A percentile compares a stretch with the other conserved stretches of the same genome.
phyloP scores from a whole-genome alignment of 2,888 invertebrate genomes.

The Orthosia gothica region DNA sequence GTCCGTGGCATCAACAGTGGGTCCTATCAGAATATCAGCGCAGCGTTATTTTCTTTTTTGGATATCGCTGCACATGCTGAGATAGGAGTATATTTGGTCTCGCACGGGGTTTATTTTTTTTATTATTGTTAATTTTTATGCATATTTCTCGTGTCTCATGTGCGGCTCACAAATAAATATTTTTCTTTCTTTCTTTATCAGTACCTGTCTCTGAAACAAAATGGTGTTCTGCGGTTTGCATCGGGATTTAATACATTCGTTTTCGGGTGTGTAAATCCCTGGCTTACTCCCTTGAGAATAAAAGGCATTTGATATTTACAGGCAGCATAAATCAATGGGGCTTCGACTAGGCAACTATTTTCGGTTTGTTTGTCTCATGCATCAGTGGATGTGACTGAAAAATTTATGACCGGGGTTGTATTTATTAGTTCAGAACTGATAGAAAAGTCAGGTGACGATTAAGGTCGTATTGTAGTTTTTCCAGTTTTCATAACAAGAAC shows the following conservation, averaged over 20 bases:
- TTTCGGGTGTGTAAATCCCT: constrained; percentile 23
- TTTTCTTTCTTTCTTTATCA: no score
- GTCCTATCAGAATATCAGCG: no score
- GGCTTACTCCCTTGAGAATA: constrained; percentile 21
- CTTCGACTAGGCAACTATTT: constrained; percentile 24
- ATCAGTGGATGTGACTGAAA: constrained; percentile 5
- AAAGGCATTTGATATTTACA: constrained; percentile 44
- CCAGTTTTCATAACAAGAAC: background rate
- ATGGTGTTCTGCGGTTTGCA: constrained; percentile 23
- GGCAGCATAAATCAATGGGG: constrained; percentile 41
- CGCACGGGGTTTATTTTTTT: no score
- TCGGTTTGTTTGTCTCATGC: constrained; percentile 40
- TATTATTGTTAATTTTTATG: no score
- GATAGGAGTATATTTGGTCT: no score
- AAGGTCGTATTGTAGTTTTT: background rate
- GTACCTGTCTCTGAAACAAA: constrained; percentile 13
- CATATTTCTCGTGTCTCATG: no score
- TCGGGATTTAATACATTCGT: constrained; percentile 27
- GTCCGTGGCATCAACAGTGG: no score
- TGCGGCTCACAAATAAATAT: no score
- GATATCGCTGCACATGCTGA: no score
- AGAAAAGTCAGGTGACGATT: background rate
- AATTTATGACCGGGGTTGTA: constrained; percentile 10
- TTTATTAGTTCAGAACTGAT: background rate
- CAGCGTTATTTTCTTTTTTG: no score